A percentile compares a stretch with the other conserved stretches of the same genome.
Evolutionary conservation across 2,797 vertebrate species (phyloP).

Genomic region (Natrix natrix): DNA sequence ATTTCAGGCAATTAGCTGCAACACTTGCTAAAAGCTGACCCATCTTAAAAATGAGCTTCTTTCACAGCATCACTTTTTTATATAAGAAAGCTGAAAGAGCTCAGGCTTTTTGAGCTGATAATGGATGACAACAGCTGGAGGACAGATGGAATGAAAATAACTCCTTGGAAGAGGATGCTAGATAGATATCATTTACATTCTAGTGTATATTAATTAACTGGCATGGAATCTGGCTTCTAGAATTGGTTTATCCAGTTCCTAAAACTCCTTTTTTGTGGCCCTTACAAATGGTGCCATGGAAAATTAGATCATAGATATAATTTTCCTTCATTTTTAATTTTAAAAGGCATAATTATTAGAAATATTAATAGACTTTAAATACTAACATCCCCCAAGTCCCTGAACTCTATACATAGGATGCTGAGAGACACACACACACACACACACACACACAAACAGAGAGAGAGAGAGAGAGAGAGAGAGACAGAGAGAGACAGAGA

Average conservation of each 20-base stretch:
- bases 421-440: too few relatives aligned
- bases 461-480: too few relatives aligned
- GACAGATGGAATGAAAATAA: conserved; percentile 5
- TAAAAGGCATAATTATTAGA: not conserved
- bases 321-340: not conserved
- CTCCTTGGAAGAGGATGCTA: not conserved
- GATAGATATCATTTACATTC: not conserved
- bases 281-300: not conserved
- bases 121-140: not conserved
- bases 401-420: not conserved
- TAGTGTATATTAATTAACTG: not conserved
- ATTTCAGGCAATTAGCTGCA: not conserved
- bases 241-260: not conserved
- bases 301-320: not conserved
- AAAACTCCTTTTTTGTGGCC: not conserved
- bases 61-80: not conserved
- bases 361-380: not conserved
- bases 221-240: not conserved
- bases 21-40: conserved; percentile 3
- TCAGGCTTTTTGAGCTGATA: not conserved
- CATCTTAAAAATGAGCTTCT: not conserved
- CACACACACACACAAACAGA: too few relatives aligned
- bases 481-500: too few relatives aligned
- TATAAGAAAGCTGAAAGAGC: not conserved
- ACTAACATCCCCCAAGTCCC: not conserved